These are phyloP conservation scores for Ennomos quercinarius DNA, from an alignment of 2,888 invertebrate genomes.

Conservation along the genomic window DNA sequence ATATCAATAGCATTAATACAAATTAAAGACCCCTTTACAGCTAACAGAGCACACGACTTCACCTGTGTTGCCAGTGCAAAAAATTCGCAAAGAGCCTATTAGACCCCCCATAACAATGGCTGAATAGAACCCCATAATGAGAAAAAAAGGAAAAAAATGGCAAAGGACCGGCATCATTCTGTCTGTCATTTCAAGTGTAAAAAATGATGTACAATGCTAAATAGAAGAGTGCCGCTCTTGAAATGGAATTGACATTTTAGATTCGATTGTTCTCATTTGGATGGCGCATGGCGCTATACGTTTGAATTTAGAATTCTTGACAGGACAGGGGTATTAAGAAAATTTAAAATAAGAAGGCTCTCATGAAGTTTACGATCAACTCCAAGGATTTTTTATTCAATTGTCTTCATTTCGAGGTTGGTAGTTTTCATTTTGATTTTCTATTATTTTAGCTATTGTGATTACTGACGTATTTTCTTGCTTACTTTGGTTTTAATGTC, in stretches of 20 bases:
- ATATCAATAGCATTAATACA: constrained; percentile 16
- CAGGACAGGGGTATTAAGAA: too few relatives aligned
- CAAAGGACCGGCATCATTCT: constrained; percentile 61
- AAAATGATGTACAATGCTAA: constrained; percentile 66
- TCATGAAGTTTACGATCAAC: too few relatives aligned
- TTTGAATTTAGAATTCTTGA: background rate
- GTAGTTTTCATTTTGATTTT: too few relatives aligned
- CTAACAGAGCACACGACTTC: constrained; percentile 50
- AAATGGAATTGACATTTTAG: constrained; percentile 24
- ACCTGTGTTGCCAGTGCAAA: constrained; percentile 61
- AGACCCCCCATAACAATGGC: constrained; percentile 72
- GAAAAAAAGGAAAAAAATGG: constrained; percentile 58
- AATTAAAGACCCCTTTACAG: constrained; percentile 22
- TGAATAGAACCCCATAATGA: constrained; percentile 60
- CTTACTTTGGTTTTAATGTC: too few relatives aligned
- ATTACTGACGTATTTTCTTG: too few relatives aligned
- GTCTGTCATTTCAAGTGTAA: constrained; percentile 64
- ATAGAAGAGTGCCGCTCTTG: constrained; percentile 44
- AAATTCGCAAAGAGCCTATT: constrained; percentile 60
- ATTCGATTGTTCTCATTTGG: constrained; percentile 8
- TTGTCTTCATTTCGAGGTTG: too few relatives aligned
- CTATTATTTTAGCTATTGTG: too few relatives aligned
- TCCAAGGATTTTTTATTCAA: too few relatives aligned
- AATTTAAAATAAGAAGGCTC: too few relatives aligned
- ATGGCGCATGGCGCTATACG: constrained; percentile 13